Conservation (phyloP, 2,888 invertebrate genomes). For the Tiliacea aurago region DNA sequence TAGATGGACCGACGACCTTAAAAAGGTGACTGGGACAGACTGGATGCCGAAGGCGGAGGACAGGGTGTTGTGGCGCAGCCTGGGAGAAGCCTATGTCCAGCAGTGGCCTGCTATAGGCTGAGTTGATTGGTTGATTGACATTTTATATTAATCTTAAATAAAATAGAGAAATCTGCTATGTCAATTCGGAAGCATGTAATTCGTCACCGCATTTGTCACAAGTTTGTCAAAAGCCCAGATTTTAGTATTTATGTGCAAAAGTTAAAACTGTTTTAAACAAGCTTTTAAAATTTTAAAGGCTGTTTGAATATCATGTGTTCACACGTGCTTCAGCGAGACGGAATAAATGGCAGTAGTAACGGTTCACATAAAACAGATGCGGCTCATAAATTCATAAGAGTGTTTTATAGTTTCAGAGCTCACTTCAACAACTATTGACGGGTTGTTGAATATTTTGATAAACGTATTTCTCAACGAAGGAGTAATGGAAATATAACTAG, state of each 20-base stretch:
- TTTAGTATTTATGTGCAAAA: background rate
- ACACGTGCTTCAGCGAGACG: conserved; percentile 11
- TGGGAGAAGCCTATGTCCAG: too few relatives aligned
- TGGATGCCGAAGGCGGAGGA: too few relatives aligned
- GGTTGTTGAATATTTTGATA: background rate
- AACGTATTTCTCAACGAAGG: too few relatives aligned
- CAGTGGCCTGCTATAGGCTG: too few relatives aligned
- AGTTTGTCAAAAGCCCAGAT: background rate
- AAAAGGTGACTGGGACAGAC: too few relatives aligned
- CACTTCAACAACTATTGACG: conserved; percentile 19
- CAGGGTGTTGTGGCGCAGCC: too few relatives aligned
- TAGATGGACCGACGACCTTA: too few relatives aligned
- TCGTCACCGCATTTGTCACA: background rate
- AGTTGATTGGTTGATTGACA: too few relatives aligned
- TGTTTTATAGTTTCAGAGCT: conserved; percentile 21
- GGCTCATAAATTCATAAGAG: conserved; percentile 23
- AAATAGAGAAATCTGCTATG: background rate
- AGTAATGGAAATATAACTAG: background rate
- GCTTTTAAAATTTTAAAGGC: conserved; percentile 30
- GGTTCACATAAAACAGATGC: conserved; percentile 30
- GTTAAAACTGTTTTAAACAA: conserved; percentile 16
- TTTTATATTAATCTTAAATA: background rate
- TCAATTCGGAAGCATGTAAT: background rate
- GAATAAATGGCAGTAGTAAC: conserved; percentile 28
- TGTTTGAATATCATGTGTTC: conserved; percentile 30